Base-by-base conservation (phyloP, 2,888 invertebrate species). In the Lomographa bimaculata region DNA sequence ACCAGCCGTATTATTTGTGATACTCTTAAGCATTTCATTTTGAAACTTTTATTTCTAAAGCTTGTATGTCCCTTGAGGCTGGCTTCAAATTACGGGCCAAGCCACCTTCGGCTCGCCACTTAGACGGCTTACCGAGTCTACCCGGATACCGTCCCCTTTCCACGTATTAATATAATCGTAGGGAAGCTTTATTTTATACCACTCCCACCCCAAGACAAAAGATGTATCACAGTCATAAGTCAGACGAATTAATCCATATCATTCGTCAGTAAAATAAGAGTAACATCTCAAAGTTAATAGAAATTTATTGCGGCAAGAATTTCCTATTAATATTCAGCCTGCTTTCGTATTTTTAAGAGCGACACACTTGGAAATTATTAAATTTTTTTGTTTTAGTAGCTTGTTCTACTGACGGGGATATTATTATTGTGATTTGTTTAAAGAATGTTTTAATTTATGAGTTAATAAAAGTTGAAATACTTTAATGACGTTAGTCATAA, bases 151-250 rank as follows among this genome's bases (percentile, higher is more conserved):
- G 63, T 66, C 61, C 64, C 76, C 79, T 73, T 67, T 62, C 64
- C 62, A 65, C 72, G 75, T 86, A 87, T 87, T 87, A 86, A 86
- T 87, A 85, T 84, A 84, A 87, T 85, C 80, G 77, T 74, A 58
- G 72, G 68, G 73, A 81, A 78, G 83, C 85, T 86, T 86, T 81
- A 86, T 81, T 89, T 84, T 82, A 81, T 78, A 79, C 49, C 38
- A 24, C 77, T 72, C 71, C 73, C 74, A 69, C 68, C 67, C 73
- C 64, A 57, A 73, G 79, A 79, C 81, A 74, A 75, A 60, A 79
- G 79, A 90, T 85, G 79, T 82, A 90, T 90, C 77, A 76, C 87
- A 79, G 84, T 87, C 80, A 89, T 89, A 84, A 90, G 90, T 87
- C 85, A 86, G 67, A 77, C 65, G 76, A 83, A 87, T 80, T 90